phyloP scores from a whole-genome alignment of 2,113 vertebrate genomes.

The Rhynchopsitta pachyrhyncha region DNA sequence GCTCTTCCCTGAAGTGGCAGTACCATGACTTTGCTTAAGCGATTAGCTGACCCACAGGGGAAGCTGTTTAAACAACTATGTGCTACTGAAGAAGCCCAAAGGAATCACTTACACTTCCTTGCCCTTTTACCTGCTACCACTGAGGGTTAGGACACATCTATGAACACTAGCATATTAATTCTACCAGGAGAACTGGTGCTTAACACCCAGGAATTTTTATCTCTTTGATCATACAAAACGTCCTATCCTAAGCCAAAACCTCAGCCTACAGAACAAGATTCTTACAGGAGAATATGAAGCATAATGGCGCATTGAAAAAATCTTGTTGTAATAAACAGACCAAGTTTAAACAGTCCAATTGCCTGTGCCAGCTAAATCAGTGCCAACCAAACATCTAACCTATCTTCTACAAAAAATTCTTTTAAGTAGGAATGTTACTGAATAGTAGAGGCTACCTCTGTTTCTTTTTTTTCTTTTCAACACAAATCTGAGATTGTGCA shows the following conservation, averaged over 20 bases:
- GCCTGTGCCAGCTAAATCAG: not conserved
- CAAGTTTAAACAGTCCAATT: not conserved
- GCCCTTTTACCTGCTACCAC: not conserved
- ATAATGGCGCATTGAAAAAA: not conserved
- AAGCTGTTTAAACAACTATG: not conserved
- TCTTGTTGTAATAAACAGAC: not conserved
- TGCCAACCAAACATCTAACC: not conserved
- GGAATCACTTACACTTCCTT: not conserved
- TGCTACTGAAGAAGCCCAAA: not conserved
- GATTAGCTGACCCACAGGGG: not conserved
- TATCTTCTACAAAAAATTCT: not conserved
- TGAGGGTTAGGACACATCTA: not conserved
- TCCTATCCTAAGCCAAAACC: not conserved
- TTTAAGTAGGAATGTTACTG: conserved; percentile 9
- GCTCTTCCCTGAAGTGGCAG: not conserved
- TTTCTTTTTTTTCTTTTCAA: conserved; percentile 7
- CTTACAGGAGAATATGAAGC: not conserved
- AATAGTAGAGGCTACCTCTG: not conserved
- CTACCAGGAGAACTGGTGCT: not conserved
- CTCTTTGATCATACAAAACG: not conserved
- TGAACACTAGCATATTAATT: not conserved
- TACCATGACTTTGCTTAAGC: not conserved
- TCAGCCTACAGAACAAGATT: not conserved
- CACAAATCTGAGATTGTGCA: not conserved
- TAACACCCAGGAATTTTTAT: not conserved